Evolutionary conservation across 2,888 invertebrate genomes (phyloP).

Genomic region (Pachliopta kotzebuea): DNA sequence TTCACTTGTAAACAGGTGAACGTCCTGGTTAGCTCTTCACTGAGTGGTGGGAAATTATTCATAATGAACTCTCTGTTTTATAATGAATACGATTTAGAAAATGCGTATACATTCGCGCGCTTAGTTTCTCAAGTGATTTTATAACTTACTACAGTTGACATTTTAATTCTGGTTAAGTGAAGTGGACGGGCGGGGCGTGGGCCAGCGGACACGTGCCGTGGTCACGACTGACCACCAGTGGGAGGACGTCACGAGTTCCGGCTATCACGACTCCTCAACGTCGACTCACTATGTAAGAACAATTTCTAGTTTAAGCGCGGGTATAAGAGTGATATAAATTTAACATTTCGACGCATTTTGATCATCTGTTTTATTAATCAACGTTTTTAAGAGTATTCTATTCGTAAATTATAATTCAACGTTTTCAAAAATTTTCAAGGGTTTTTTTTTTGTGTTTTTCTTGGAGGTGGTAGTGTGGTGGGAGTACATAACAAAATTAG

Average conservation of each 20-base stretch:
- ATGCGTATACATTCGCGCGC: conserved; percentile 3
- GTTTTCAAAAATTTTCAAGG: too few species aligned
- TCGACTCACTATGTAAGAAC: conserved; percentile 15
- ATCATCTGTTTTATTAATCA: too few species aligned
- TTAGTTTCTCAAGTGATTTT: conserved; percentile 5
- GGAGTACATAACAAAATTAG: too few species aligned
- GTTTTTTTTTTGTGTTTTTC: too few species aligned
- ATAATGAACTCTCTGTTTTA: too few species aligned
- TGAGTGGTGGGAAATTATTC: too few species aligned
- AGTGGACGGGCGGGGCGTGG: conserved; percentile 37
- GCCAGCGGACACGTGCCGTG: conserved; percentile 57
- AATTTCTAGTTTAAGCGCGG: background rate
- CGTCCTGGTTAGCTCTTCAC: too few species aligned
- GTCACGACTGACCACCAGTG: conserved; percentile 51
- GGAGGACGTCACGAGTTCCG: conserved; percentile 51
- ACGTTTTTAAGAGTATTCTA: too few species aligned
- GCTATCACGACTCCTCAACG: conserved; percentile 38
- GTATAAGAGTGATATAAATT: background rate
- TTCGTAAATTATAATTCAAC: too few species aligned
- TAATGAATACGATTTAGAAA: too few species aligned
- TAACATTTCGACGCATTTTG: background rate
- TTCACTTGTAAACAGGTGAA: too few species aligned
- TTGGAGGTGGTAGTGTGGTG: too few species aligned
- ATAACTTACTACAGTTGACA: conserved; percentile 42
- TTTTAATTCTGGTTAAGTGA: conserved; percentile 56